Base-by-base conservation (phyloP, 53 echinoderm and acorn worm species). In the Apostichopus leukothele region DNA sequence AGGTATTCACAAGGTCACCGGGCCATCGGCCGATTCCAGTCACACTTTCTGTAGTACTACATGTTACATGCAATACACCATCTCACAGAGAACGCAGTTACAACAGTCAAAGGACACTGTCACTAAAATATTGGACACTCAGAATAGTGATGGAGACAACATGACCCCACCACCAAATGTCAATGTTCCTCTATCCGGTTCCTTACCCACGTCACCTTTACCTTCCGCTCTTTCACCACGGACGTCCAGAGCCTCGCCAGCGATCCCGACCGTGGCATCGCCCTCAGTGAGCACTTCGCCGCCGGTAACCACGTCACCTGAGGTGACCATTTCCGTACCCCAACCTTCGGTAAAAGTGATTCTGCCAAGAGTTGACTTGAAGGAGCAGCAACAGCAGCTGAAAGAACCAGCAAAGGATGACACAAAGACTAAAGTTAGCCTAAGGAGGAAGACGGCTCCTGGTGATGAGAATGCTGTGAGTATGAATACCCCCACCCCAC, bases 51-150 rank as follows among this genome's bases (percentile, higher is more conserved):
- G 95, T 89, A 98, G 95, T 83, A 94, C 94, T 7, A 89, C 79
- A 67, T 98, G 98, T 91, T 98, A 95, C 90, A 96, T 98, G 95
- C 98, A 98, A 92, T 95, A 90, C 88, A 95, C 93, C 18, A 95
- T 98, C 76, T 94, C 98, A 50, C 93, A 92, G 85, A 90, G 93
- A 73, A 87, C 98, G 3, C 91, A 92, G 88, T 68, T 87, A 85
- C 89, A 92, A 21, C 92, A 89, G 63, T 86, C 91, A 0, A 91
- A 94, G 77, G 94, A 93, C 22, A 83, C 92, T 11, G 93, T 94
- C 20, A 94, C 91, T 0, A 88, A 93, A 14, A 93, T 95, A 6
- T 92, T 95, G 76, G 95, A 94, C 89, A 93, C 93, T 77, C 90
- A 91, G 23, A 93, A 90, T 85, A 79, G 84, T 4, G 89, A 89